Base-by-base conservation (phyloP, 2,113 vertebrate species). In the Heloderma charlesbogerti region DNA sequence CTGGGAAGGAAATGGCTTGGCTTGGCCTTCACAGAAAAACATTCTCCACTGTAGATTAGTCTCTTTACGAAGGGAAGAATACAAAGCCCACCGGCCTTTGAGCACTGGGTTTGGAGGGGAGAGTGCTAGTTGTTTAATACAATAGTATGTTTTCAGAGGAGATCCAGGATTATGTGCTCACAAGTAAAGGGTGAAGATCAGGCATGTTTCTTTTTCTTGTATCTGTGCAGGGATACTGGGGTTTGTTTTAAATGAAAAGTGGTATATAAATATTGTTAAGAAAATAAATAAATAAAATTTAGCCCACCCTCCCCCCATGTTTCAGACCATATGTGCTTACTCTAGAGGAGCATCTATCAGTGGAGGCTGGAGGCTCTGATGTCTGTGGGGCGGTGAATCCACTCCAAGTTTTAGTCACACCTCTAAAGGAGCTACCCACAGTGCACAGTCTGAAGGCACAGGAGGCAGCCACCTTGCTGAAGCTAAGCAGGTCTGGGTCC, bases 1-100 rank as follows among this genome's bases (percentile, higher is more conserved):
- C 91, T 94, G 84, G 94, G 95, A 94, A 96, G 95, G 95, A 97
- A 97, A 96, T 88, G 90, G 95, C 93, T 96, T 97, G 96, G 96
- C 96, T 95, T 91, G 84, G 93, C 72, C 91, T 94, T 92, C 91
- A 60, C 82, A 93, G 95, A 92, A 94, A 96, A 96, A 94, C 83
- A 96, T 95, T 94, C 91, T 93, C 93, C 90, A 92, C 80, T 90
- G 87, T 34, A 95, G 89, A 86, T 90, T 92, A 94, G 95, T 88
- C 88, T 86, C 91, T 92, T 84, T 95, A 84, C 25, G 93, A 93
- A 87, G 94, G 94, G 92, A 96, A 94, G 93, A 95, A 95, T 91
- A 95, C 95, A 95, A 94, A 93, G 93, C 84, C 93, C 92, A 91
- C 93, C 92, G 89, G 93, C 93, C 90, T 94, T 91, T 89, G 92